These are phyloP conservation scores for Fregetta grallaria DNA, from an alignment of 2,113 vertebrate species.

Conservation along the genomic window DNA sequence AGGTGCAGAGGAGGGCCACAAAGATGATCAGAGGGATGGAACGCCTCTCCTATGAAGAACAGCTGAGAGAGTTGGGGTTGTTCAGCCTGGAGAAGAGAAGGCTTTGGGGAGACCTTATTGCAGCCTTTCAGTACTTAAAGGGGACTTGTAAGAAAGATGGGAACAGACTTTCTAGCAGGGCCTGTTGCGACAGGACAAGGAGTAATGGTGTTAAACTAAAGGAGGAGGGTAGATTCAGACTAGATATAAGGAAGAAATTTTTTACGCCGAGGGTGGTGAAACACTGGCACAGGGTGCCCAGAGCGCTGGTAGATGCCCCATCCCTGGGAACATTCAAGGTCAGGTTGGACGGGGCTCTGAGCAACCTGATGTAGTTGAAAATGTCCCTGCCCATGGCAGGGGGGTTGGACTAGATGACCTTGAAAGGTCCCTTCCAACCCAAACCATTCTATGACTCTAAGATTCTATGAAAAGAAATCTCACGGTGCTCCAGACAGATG, in stretches of 20 bases:
- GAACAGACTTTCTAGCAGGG: not conserved
- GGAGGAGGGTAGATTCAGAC: not conserved
- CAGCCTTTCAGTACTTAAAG: accelerated
- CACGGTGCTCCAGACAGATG: not conserved
- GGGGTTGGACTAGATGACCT: no score
- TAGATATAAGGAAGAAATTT: not conserved
- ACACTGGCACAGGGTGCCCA: not conserved
- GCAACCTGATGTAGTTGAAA: no score
- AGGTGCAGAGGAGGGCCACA: not conserved
- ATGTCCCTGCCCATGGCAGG: no score
- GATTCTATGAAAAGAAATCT: not conserved
- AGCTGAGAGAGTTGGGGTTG: not conserved
- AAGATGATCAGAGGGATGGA: not conserved
- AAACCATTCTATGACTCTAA: not conserved
- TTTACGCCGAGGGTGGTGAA: not conserved
- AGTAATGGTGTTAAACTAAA: not conserved
- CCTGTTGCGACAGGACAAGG: accelerated
- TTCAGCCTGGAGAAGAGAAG: not conserved
- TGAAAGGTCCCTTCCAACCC: not conserved
- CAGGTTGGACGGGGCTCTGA: not conserved
- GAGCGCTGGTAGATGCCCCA: not conserved
- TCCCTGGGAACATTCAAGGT: not conserved
- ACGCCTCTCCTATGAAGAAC: accelerated
- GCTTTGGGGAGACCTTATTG: accelerated
- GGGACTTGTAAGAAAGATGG: accelerated